These are phyloP conservation scores for Habrosyne pyritoides DNA, from an alignment of 2,888 invertebrate genomes.

Conservation along the genomic window DNA sequence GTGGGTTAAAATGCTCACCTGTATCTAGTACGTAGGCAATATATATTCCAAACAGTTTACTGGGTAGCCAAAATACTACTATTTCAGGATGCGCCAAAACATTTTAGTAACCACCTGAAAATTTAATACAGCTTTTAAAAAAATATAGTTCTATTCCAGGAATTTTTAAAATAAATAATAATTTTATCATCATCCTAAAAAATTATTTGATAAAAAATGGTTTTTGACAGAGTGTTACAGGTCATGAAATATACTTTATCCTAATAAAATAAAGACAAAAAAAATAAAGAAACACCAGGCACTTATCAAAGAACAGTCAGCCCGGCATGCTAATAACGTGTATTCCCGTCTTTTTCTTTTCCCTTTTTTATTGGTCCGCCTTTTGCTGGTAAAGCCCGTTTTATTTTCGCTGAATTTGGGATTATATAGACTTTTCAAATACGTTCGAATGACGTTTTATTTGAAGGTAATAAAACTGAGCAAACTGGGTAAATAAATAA, in stretches of 20 bases:
- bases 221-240: not conserved
- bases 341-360: constrained; percentile 47
- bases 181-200: not conserved
- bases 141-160: too few species aligned
- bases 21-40: not conserved
- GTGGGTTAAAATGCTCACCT: not conserved
- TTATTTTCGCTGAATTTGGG: constrained; percentile 52
- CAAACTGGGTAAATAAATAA: constrained; percentile 17
- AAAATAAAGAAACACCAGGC: not conserved
- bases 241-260: not conserved
- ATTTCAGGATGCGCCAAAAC: not conserved
- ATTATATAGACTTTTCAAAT: constrained; percentile 41
- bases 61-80: not conserved
- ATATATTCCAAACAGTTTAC: not conserved
- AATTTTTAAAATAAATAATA: too few species aligned
- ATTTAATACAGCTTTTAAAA: not conserved
- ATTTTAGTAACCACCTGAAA: not conserved
- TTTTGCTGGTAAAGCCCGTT: constrained; percentile 55
- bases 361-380: constrained; percentile 53
- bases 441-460: constrained; percentile 28
- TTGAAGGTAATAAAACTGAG: constrained; percentile 28
- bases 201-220: not conserved
- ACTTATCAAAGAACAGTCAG: constrained; percentile 3
- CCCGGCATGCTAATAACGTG: constrained; percentile 41
- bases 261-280: not conserved